These are phyloP conservation scores for Sebastes oblongus DNA, from an alignment of 2,797 vertebrate genomes.

Conservation along the genomic window DNA sequence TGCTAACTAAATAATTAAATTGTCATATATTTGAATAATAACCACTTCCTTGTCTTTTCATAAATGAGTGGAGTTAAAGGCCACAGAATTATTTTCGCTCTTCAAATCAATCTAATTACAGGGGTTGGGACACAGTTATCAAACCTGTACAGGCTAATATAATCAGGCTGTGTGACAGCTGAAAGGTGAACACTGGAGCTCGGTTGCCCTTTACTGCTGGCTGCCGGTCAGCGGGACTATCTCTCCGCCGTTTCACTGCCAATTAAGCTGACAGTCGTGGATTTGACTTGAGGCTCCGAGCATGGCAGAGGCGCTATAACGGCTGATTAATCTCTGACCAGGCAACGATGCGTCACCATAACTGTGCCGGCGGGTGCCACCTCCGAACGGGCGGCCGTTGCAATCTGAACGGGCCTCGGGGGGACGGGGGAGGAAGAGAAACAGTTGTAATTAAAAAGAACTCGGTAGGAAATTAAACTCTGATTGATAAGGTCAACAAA, in stretches of 20 bases:
- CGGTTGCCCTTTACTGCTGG: slow-evolving; percentile 59
- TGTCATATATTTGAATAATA: slow-evolving; percentile 11
- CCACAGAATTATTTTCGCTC: slow-evolving; percentile 47
- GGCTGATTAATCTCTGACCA: slow-evolving; percentile 74
- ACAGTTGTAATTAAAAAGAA: slow-evolving; percentile 79
- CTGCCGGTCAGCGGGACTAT: slow-evolving; percentile 43
- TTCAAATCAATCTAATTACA: slow-evolving; percentile 58
- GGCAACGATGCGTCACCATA: slow-evolving; percentile 7
- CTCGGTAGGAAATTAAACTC: slow-evolving; percentile 79
- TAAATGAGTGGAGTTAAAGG: slow-evolving; percentile 46
- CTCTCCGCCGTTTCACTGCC: slow-evolving; percentile 56
- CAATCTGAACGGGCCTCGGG: slow-evolving; percentile 23
- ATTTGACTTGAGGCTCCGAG: slow-evolving; percentile 61
- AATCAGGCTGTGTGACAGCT: slow-evolving; percentile 58
- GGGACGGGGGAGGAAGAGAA: slow-evolving; percentile 45
- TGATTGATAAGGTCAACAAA: slow-evolving; percentile 82
- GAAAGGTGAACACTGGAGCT: slow-evolving; percentile 47
- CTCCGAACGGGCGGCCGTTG: slow-evolving; percentile 23
- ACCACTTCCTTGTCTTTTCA: slow-evolving; percentile 13
- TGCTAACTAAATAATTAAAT: slow-evolving; percentile 17
- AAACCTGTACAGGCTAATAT: slow-evolving; percentile 40
- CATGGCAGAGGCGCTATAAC: slow-evolving; percentile 41
- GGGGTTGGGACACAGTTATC: slow-evolving; percentile 46
- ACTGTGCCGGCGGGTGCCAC: slow-evolving; percentile 25
- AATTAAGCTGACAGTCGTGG: slow-evolving; percentile 62